Evolutionary conservation across 2,888 invertebrate genomes (phyloP), one percentile per base, ranked within the genome.

Genomic region (Drosophila multiciliata): DNA sequence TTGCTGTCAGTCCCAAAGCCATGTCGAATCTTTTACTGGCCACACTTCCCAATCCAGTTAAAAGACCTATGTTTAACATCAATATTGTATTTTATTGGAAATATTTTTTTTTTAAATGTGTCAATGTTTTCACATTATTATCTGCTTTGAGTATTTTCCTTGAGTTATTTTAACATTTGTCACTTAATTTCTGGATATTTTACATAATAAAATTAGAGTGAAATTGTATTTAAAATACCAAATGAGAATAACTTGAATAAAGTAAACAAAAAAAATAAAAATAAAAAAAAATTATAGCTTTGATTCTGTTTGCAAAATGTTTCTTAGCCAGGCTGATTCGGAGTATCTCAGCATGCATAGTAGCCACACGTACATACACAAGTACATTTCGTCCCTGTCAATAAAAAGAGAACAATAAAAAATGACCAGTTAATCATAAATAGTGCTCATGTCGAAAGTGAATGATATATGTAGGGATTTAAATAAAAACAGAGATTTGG

Each of bases 371-470:
- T n/a, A n/a, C n/a, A n/a, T n/a, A n/a, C n/a, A n/a, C n/a, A n/a
- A n/a, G n/a, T n/a, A n/a, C n/a, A n/a, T n/a, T n/a, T n/a, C 23
- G 1, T 23, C 23, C 23, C 83, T 83, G 58, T 8, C 59, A 52
- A 35, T 12, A 17, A 26, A 0, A 54, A 49, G 23, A 45, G 12
- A 54, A n/a, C 20, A 50, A 45, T 35, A n/a, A 8, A 26, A 11
- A 35, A 33, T 61, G 65, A 36, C 11, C 29, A 26, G n/a, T 12
- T 20, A 49, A 23, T 35, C n/a, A n/a, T 17, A 20, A 36, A 36
- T 3, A n/a, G 23, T 26, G 42, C n/a, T 29, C 20, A 32, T 26
- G 17, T 32, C 5, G 17, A 38, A 49, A 32, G 9, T 29, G n/a
- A 29, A 7, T 38, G 29, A 29, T 23, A 35, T 23, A 17, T 33